A percentile compares a stretch with the other conserved stretches of the same genome.
Evolutionary conservation across 1,140 invertebrate species (phyloP).

Genomic region (Scaptomyza graminum): DNA sequence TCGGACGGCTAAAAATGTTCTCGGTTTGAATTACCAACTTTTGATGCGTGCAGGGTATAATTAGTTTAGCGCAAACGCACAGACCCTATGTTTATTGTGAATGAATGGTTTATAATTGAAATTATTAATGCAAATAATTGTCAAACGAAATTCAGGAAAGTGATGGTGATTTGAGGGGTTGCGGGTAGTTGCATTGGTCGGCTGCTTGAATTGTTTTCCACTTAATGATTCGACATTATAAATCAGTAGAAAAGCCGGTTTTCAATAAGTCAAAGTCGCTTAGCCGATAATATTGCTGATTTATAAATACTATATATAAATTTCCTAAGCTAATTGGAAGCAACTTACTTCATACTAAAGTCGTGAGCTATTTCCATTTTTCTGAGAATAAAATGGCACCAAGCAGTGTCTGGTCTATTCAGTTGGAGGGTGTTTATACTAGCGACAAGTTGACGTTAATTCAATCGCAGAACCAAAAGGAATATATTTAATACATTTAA

Average conservation of each 20-base stretch:
- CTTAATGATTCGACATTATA: conserved; percentile 73
- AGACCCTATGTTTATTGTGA: conserved; percentile 40
- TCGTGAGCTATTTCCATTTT: conserved; percentile 35
- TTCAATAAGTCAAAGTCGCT: conserved; percentile 66
- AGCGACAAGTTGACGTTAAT: conserved; percentile 26
- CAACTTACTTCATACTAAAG: conserved; percentile 28
- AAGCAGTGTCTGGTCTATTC: conserved; percentile 22
- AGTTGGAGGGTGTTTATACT: conserved; percentile 54
- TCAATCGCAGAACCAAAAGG: not conserved
- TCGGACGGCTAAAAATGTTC: too few relatives aligned
- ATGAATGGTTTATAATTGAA: conserved; percentile 42
- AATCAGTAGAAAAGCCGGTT: conserved; percentile 65
- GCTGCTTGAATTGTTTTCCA: conserved; percentile 36
- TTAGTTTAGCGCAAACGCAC: conserved; percentile 24
- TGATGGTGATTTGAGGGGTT: not conserved
- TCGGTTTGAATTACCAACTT: too few relatives aligned
- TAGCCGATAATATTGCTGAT: conserved; percentile 42
- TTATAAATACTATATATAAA: conserved; percentile 52
- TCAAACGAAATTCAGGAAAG: conserved; percentile 2
- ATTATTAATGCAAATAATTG: conserved; percentile 61
- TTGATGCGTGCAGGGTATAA: conserved; percentile 17
- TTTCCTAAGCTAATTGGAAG: conserved; percentile 30
- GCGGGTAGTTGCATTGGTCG: not conserved
- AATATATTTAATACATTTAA: conserved; percentile 9
- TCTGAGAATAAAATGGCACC: conserved; percentile 69